Conservation (phyloP, 2,113 vertebrate genomes). For the Microtus ochrogaster region DNA sequence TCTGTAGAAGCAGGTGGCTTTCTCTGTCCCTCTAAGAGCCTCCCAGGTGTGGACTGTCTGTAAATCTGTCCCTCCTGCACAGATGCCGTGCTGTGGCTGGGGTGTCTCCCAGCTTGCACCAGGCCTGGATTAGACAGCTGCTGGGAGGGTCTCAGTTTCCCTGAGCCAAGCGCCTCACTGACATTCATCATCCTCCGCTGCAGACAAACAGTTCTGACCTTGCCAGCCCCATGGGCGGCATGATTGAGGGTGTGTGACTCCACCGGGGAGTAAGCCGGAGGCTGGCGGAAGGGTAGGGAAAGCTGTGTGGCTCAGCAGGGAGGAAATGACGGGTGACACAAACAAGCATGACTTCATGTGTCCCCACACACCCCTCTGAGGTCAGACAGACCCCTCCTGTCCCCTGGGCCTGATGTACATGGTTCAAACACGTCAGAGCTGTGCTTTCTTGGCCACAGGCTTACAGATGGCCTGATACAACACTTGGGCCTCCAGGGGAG, state of each 20-base stretch:
- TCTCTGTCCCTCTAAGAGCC: not conserved
- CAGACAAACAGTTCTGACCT: constrained; percentile 66
- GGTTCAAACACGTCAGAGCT: not conserved
- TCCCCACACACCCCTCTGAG: constrained; percentile 74
- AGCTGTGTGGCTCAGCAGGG: not conserved
- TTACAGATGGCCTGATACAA: not conserved
- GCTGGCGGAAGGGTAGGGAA: not conserved
- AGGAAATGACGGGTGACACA: constrained; percentile 57
- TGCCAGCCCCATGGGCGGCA: not conserved
- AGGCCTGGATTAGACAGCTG: not conserved
- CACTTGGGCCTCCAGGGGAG: not conserved
- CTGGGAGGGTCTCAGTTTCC: not conserved
- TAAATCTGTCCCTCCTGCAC: not conserved
- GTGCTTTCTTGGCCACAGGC: not conserved
- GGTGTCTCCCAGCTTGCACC: not conserved
- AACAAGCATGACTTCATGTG: constrained; percentile 72
- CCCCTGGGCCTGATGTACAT: constrained; percentile 49
- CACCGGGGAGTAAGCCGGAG: constrained; percentile 51
- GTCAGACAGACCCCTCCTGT: constrained; percentile 73
- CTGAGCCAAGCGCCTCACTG: not conserved
- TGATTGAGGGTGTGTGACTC: not conserved
- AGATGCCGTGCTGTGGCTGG: not conserved
- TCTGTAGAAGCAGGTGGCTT: not conserved
- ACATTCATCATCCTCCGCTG: not conserved
- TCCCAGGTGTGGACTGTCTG: not conserved